Conservation (phyloP, 2,888 invertebrate genomes). For the Chymomyza procnemis region DNA sequence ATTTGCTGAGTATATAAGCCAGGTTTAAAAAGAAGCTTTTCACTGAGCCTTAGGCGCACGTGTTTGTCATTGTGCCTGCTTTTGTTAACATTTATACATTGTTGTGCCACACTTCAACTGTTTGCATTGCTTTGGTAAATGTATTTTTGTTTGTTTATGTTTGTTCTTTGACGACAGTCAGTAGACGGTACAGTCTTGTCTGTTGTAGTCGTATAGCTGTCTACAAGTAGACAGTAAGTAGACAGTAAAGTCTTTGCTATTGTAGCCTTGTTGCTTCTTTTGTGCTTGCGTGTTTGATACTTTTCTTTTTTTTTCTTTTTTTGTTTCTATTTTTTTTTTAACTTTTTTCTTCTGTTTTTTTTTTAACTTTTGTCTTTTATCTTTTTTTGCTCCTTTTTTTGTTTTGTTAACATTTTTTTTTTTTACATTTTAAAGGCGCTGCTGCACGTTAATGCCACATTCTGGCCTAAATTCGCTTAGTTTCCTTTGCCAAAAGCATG, state of each 20-base stretch:
- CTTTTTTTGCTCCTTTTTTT: background rate
- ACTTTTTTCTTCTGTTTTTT: slow-evolving; percentile 6
- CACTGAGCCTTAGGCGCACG: background rate
- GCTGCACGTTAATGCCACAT: slow-evolving; percentile 6
- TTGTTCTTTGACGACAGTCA: no score
- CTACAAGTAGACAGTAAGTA: background rate
- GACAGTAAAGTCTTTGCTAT: slow-evolving; percentile 2
- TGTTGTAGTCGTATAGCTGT: slow-evolving; percentile 8
- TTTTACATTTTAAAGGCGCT: slow-evolving; percentile 3
- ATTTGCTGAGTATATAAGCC: background rate
- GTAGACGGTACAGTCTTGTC: no score
- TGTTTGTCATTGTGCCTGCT: slow-evolving; percentile 24
- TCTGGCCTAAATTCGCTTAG: background rate
- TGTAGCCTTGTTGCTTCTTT: slow-evolving; percentile 13
- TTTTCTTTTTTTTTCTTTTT: background rate
- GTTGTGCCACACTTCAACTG: background rate
- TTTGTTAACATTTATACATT: background rate
- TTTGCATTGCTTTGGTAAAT: background rate
- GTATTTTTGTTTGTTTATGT: slow-evolving; percentile 21
- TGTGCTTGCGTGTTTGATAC: background rate
- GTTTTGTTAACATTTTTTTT: slow-evolving; percentile 4
- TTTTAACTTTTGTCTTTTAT: background rate
- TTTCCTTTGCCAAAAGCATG: no score
- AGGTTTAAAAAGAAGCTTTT: background rate
- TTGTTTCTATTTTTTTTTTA: background rate